phyloP scores from a whole-genome alignment of 2,797 vertebrate species.

The Fratercula arctica region DNA sequence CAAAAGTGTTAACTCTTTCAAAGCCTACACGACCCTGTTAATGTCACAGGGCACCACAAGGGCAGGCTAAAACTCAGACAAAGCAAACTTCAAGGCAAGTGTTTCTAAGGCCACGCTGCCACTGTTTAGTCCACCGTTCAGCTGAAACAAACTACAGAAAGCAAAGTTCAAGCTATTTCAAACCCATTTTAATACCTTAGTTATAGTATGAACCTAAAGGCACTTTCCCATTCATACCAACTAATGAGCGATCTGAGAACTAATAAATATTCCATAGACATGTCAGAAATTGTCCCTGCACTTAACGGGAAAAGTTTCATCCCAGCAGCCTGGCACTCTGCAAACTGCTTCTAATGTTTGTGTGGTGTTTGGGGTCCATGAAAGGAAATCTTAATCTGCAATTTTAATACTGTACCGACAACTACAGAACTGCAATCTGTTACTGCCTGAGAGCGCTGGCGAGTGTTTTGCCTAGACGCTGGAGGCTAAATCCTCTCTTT shows the following conservation, averaged over 20 bases:
- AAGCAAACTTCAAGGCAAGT: neutral
- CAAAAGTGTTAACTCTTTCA: neutral
- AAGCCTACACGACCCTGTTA: neutral
- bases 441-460: neutral
- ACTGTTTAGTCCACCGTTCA: neutral
- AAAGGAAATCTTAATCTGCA: neutral
- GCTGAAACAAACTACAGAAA: neutral
- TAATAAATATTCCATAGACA: neutral
- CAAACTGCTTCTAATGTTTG: neutral
- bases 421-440: neutral
- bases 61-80: neutral
- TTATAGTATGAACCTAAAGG: neutral
- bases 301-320: neutral
- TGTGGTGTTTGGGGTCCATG: neutral
- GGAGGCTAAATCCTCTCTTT: conserved; percentile 5
- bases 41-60: neutral
- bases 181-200: neutral
- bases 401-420: neutral
- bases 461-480: neutral
- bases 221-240: neutral
- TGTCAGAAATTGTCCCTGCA: neutral
- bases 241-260: neutral
- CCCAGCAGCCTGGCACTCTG: neutral
- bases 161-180: neutral
- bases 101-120: neutral